Evolutionary conservation across 2,113 vertebrate genomes (phyloP).

Genomic region (Perca schrenkii): DNA sequence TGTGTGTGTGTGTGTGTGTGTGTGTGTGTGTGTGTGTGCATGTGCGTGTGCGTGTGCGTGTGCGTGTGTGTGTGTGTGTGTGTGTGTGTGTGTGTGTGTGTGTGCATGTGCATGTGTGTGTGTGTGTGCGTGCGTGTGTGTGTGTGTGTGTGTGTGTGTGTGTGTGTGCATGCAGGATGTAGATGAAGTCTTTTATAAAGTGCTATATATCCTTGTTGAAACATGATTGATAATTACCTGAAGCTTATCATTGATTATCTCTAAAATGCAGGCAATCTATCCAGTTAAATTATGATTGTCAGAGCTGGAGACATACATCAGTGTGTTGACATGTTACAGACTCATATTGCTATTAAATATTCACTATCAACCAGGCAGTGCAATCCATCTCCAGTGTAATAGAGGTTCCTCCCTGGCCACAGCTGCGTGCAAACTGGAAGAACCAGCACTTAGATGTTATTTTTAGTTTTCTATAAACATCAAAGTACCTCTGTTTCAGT

Average conservation of each 20-base stretch:
- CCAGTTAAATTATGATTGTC: constrained; percentile 47
- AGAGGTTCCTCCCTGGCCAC: not conserved
- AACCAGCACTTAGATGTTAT: not conserved
- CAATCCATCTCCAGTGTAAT: constrained; percentile 7
- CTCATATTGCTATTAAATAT: constrained; percentile 55
- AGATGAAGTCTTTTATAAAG: constrained; percentile 57
- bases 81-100: not conserved
- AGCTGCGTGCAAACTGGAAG: not conserved
- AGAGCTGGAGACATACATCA: constrained; percentile 46
- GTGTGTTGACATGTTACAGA: constrained; percentile 57
- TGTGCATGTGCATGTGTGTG: constrained; percentile 3
- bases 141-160: constrained; percentile 13
- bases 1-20: constrained; percentile 2
- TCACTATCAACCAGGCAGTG: constrained; percentile 15
- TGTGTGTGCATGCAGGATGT: constrained; percentile 24
- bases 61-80: not conserved
- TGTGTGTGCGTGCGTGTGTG: not conserved
- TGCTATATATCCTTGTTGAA: constrained; percentile 53
- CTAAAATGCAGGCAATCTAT: constrained; percentile 54
- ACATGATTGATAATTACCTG: constrained; percentile 71
- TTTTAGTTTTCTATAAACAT: not conserved
- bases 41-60: not conserved
- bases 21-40: constrained; percentile 2
- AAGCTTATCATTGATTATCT: constrained; percentile 67
- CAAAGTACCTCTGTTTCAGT: not conserved